A percentile compares a stretch with the other conserved stretches of the same genome.
Evolutionary conservation across 1,140 invertebrate genomes (phyloP).

Genomic region (Dinoponera quadriceps): DNA sequence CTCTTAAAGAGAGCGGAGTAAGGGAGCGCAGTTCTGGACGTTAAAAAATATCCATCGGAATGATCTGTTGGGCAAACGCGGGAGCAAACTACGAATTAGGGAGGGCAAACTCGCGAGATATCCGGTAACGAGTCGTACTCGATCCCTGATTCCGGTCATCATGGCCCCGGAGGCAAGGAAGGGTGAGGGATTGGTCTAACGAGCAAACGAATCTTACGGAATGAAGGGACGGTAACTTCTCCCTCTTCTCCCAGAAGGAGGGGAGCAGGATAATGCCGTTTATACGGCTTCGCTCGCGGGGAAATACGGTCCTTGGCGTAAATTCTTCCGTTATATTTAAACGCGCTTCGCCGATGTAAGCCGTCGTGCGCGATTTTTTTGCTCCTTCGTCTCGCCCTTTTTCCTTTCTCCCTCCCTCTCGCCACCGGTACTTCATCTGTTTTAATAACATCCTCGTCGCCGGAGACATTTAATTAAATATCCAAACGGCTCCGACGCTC

Average conservation of each 20-base stretch:
- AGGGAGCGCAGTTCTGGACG: neutral
- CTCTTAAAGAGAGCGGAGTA: neutral
- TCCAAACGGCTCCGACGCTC: slow-evolving; percentile 25
- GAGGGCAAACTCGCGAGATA: slow-evolving; percentile 45
- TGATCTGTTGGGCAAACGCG: slow-evolving; percentile 28
- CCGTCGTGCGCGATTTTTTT: slow-evolving; percentile 8
- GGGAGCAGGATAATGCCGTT: slow-evolving; percentile 45
- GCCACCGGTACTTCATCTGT: slow-evolving; percentile 42
- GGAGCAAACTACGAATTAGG: slow-evolving; percentile 51
- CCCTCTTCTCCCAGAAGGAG: neutral
- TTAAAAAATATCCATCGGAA: slow-evolving; percentile 44
- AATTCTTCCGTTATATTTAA: slow-evolving; percentile 59
- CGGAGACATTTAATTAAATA: slow-evolving; percentile 58
- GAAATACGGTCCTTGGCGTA: slow-evolving; percentile 32
- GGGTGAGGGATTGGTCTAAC: slow-evolving; percentile 46
- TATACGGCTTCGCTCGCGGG: slow-evolving; percentile 34
- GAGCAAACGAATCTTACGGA: slow-evolving; percentile 60
- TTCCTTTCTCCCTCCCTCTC: neutral
- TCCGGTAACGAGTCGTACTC: slow-evolving; percentile 35
- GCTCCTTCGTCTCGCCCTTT: neutral
- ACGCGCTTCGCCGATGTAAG: slow-evolving; percentile 31
- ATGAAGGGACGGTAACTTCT: slow-evolving; percentile 17
- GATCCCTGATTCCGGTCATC: slow-evolving; percentile 37
- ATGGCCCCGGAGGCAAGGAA: neutral
- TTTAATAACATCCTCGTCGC: slow-evolving; percentile 54